Evolutionary conservation across 2,888 invertebrate genomes (phyloP), one percentile per base, ranked within the genome.

Genomic region (Plutella xylostella): DNA sequence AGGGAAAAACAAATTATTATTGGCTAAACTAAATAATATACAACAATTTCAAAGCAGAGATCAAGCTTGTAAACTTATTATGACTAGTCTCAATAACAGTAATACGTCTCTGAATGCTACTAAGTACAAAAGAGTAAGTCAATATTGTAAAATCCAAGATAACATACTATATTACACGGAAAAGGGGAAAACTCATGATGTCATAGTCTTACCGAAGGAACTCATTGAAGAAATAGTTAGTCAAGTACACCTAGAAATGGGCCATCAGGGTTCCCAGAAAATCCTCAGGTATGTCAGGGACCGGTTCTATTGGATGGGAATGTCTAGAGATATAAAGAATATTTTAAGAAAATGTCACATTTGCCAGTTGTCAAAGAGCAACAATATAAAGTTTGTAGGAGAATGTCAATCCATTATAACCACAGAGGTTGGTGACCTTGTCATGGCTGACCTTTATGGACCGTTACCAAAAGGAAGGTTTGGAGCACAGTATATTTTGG

Each of bases 301-400:
- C 3, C 38, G 39, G 17, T 50, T 45, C 34, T 48, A 35, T 30
- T 46, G 38, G 19, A 20, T 28, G 15, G 19, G 12, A 18, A 25
- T 46, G 19, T 30, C 37, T n/a, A 28, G 18, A 12, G 14, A n/a
- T 14, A 38, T 35, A 9, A 47, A 34, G 15, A 11, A 19, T 4
- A 9, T 48, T 2, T 15, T 51, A 12, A 40, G 17, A 25, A 39
- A 37, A 1, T 51, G 51, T 21, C 44, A 47, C 5, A 33, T 31
- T 9, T 51, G 51, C 20, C 48, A 48, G 28, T 14, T 47, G 18
- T 42, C 47, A 3, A 45, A 50, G 28, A 6, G 34, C 18, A 42
- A 41, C 19, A 39, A 47, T 12, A 38, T 37, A 9, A 43, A 45
- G 19, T 44, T 42, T 17, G 19, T 46, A 2, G 49, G 49, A 14